A percentile compares a stretch with the other conserved stretches of the same genome.
Evolutionary conservation across 1,140 invertebrate genomes (phyloP).

Genomic region (Procambarus clarkii): DNA sequence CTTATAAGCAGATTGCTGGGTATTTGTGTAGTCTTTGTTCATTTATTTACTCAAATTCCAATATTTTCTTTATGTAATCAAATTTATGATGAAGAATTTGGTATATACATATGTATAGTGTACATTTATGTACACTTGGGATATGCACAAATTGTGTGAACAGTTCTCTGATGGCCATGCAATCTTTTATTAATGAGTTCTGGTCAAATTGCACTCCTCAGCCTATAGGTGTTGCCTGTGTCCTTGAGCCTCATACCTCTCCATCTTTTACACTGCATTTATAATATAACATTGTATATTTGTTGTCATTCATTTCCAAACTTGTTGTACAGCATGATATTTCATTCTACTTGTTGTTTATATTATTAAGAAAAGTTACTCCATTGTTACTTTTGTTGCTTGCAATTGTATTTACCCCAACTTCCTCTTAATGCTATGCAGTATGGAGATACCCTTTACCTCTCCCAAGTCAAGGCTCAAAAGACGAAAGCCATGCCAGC

Average conservation of each 20-base stretch:
- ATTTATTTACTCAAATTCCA: too few relatives aligned
- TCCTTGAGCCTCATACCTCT: background rate
- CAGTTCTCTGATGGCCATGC: background rate
- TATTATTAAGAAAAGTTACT: background rate
- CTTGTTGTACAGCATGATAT: conserved; percentile 6
- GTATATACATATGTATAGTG: too few relatives aligned
- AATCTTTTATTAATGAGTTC: background rate
- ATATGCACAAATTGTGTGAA: background rate
- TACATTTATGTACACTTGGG: background rate
- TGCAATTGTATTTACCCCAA: background rate
- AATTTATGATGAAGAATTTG: too few relatives aligned
- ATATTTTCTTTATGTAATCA: too few relatives aligned
- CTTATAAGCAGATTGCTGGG: background rate
- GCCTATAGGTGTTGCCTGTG: background rate
- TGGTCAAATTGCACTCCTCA: background rate
- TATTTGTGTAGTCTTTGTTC: background rate
- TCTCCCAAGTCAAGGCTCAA: background rate
- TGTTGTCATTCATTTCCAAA: background rate
- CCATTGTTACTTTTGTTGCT: background rate
- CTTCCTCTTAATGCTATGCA: background rate
- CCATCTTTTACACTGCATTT: background rate
- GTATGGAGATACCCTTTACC: background rate
- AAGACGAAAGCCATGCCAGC: conserved; percentile 3
- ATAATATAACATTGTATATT: background rate
- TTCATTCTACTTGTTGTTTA: background rate